phyloP scores from a whole-genome alignment of 2,888 invertebrate genomes.

The Clanis bilineata region DNA sequence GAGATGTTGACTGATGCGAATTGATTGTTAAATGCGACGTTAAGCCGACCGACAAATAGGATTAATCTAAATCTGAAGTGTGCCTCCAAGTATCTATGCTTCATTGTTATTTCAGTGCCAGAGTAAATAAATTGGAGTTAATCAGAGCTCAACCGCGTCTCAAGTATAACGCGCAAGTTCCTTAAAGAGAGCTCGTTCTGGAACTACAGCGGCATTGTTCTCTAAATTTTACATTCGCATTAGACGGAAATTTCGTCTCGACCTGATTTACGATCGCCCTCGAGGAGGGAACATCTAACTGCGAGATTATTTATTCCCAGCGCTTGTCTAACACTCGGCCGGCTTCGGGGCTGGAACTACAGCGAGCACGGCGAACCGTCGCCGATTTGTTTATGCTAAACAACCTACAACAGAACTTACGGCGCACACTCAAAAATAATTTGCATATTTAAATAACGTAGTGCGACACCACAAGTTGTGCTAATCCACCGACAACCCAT shows the following conservation, averaged over 20 bases:
- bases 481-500: slow-evolving; percentile 43
- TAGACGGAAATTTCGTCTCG: slow-evolving; percentile 67
- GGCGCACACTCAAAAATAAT: slow-evolving; percentile 64
- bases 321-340: slow-evolving; percentile 53
- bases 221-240: slow-evolving; percentile 69
- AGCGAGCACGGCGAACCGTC: slow-evolving; percentile 3
- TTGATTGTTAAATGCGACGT: slow-evolving; percentile 11
- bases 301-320: slow-evolving; percentile 65
- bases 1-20: slow-evolving; percentile 12
- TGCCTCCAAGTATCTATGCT: slow-evolving; percentile 10
- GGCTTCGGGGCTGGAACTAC: slow-evolving; percentile 25
- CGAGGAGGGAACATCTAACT: slow-evolving; percentile 60
- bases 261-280: slow-evolving; percentile 68
- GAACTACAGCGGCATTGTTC: slow-evolving; percentile 61
- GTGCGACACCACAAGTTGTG: slow-evolving; percentile 46
- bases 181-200: slow-evolving; percentile 50
- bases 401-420: slow-evolving; percentile 59
- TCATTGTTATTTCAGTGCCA: slow-evolving; percentile 14
- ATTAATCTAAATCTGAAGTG: slow-evolving; percentile 12
- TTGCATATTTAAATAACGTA: slow-evolving; percentile 68
- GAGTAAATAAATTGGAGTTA: slow-evolving; percentile 37
- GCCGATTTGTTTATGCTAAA: slow-evolving; percentile 73
- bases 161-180: slow-evolving; percentile 53
- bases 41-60: slow-evolving; percentile 13
- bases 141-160: slow-evolving; percentile 53